Percentiles rank a stretch among this genome's conserved stretches.
Conservation (phyloP, 37 sponge, comb jelly and placozoan species). For the Tethya wilhelma region DNA sequence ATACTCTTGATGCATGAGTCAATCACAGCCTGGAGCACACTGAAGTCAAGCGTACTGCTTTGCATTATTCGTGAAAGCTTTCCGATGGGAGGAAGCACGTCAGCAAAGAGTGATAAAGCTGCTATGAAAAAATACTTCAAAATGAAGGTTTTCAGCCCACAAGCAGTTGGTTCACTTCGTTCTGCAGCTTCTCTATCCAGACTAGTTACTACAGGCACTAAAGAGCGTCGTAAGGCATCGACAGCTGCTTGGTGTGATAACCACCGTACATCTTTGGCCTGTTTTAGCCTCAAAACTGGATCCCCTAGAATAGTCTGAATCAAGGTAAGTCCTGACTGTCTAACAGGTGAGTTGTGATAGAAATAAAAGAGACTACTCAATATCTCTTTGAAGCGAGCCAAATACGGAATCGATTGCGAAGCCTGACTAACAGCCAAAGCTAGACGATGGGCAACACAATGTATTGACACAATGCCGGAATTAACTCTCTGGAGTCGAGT, state of each 20-base stretch:
- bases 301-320: slow-evolving; percentile 11
- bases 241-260: slow-evolving; percentile 6
- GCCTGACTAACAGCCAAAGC: slow-evolving; percentile 31
- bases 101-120: not conserved
- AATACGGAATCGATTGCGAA: slow-evolving; percentile 15
- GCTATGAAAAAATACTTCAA: not conserved
- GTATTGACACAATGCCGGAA: slow-evolving; percentile 8
- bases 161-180: slow-evolving; percentile 14
- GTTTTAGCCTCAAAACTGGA: not conserved
- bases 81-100: not conserved
- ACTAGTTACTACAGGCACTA: slow-evolving; percentile 7
- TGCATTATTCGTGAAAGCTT: slow-evolving; percentile 8
- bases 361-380: slow-evolving; percentile 11
- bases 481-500: not conserved
- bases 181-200: slow-evolving; percentile 9
- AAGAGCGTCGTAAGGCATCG: not conserved
- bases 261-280: slow-evolving; percentile 20
- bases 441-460: slow-evolving; percentile 31
- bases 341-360: slow-evolving; percentile 8
- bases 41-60: slow-evolving; percentile 4
- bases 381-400: slow-evolving; percentile 6
- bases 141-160: not conserved
- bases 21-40: slow-evolving; percentile 14
- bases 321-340: not conserved
- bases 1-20: not conserved